Evolutionary conservation across 2,797 vertebrate species (phyloP).

Genomic region (Gymnocypris eckloni): DNA sequence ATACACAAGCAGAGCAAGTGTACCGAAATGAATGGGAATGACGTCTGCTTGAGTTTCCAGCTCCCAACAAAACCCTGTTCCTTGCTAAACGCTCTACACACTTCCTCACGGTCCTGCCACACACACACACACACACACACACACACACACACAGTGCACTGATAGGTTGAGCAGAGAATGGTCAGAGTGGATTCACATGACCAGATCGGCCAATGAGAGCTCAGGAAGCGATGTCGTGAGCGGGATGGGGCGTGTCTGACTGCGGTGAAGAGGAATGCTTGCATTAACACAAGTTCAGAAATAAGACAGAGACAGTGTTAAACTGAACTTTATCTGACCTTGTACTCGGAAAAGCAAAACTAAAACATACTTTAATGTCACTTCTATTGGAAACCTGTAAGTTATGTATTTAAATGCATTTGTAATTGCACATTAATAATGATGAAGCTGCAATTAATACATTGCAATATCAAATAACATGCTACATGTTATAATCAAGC

Average conservation of each 20-base stretch:
- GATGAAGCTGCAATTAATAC: not conserved
- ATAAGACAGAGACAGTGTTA: not conserved
- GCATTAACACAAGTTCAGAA: constrained; percentile 1
- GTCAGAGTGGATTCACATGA: constrained; percentile 80
- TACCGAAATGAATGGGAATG: not conserved
- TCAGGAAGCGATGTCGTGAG: constrained; percentile 18
- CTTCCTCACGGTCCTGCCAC: not conserved
- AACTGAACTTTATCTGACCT: not conserved
- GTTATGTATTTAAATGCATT: not conserved
- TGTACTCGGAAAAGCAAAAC: not conserved
- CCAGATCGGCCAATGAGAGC: constrained; percentile 68
- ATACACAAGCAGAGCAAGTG: not conserved
- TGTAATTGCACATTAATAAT: not conserved
- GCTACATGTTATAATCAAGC: not conserved
- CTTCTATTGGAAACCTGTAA: not conserved
- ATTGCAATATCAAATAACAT: not conserved
- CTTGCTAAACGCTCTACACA: not conserved
- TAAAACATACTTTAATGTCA: not conserved
- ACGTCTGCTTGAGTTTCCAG: not conserved
- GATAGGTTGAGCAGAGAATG: constrained; percentile 69
- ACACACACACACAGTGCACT: constrained; percentile 5
- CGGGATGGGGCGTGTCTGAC: constrained; percentile 17
- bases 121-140: constrained; percentile 3
- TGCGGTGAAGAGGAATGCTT: constrained; percentile 21
- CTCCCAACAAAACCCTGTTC: not conserved